Conservation (phyloP, 2,888 invertebrate genomes). For the Euplagia quadripunctaria region DNA sequence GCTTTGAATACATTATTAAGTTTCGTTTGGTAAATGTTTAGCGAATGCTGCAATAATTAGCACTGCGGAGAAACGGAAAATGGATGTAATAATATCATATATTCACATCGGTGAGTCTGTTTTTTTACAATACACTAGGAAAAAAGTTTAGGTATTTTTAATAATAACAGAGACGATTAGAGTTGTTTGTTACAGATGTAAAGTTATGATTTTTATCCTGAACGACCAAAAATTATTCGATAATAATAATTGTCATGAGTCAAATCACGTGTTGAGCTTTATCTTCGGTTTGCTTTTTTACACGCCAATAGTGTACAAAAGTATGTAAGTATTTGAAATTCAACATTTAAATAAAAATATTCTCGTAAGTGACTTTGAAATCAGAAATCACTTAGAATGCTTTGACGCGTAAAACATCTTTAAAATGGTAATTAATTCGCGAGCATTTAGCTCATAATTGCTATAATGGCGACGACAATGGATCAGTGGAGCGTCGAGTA, state of each 20-base stretch:
- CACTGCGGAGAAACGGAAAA: conserved; percentile 32
- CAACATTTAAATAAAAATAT: background rate
- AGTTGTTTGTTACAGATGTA: too few relatives aligned
- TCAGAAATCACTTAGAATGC: conserved; percentile 37
- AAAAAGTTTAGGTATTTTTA: background rate
- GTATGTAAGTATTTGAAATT: background rate
- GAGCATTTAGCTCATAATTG: conserved; percentile 81
- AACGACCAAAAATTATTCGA: too few relatives aligned
- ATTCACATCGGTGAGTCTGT: background rate
- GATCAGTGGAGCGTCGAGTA: conserved; percentile 67
- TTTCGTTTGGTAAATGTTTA: conserved; percentile 66
- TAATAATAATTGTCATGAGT: too few relatives aligned
- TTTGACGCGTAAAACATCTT: conserved; percentile 74
- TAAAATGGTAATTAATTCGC: conserved; percentile 78
- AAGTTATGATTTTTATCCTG: too few relatives aligned
- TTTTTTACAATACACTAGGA: background rate
- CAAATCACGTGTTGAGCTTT: background rate
- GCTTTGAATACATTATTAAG: conserved; percentile 66
- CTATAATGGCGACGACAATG: conserved; percentile 79
- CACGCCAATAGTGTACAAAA: background rate
- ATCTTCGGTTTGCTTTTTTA: background rate
- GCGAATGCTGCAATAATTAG: conserved; percentile 61
- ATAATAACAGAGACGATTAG: too few relatives aligned
- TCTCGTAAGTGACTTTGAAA: conserved; percentile 14
- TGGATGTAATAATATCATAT: background rate